phyloP scores from a whole-genome alignment of 2,888 invertebrate genomes.

The Luperina testacea region DNA sequence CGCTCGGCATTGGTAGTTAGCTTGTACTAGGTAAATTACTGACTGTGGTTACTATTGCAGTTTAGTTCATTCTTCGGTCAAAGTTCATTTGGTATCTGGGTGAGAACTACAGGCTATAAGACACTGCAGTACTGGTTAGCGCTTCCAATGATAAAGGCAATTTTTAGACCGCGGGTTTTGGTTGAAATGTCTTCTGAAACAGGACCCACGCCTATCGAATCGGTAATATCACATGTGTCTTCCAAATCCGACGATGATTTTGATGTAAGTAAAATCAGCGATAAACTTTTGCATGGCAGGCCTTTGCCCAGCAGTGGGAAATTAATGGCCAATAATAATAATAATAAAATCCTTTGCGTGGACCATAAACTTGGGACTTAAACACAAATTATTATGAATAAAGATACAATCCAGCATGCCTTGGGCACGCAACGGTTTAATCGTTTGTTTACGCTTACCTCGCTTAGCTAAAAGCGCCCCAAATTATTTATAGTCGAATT shows the following conservation, averaged over 20 bases:
- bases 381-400: conserved; percentile 73
- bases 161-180: conserved; percentile 14
- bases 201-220: conserved; percentile 10
- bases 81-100: conserved; percentile 51
- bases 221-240: conserved; percentile 59
- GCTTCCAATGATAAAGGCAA: conserved; percentile 29
- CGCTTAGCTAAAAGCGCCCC: conserved; percentile 80
- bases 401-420: conserved; percentile 73
- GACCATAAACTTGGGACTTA: conserved; percentile 64
- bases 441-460: conserved; percentile 87
- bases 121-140: conserved; percentile 56
- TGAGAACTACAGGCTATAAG: conserved; percentile 43
- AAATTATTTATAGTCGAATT: conserved; percentile 85
- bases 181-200: conserved; percentile 51
- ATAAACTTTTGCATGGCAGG: conserved; percentile 63
- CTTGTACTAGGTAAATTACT: conserved; percentile 63
- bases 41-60: conserved; percentile 71
- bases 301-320: neutral
- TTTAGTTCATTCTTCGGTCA: conserved; percentile 70
- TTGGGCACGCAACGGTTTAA: conserved; percentile 83
- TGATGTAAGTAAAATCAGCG: conserved; percentile 78
- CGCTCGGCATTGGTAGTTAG: conserved; percentile 37
- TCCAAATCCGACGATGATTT: conserved; percentile 68
- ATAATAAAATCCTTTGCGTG: conserved; percentile 60
- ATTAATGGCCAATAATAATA: neutral